Conservation (phyloP, 2,797 vertebrate genomes). For the Eidolon dupreanum region DNA sequence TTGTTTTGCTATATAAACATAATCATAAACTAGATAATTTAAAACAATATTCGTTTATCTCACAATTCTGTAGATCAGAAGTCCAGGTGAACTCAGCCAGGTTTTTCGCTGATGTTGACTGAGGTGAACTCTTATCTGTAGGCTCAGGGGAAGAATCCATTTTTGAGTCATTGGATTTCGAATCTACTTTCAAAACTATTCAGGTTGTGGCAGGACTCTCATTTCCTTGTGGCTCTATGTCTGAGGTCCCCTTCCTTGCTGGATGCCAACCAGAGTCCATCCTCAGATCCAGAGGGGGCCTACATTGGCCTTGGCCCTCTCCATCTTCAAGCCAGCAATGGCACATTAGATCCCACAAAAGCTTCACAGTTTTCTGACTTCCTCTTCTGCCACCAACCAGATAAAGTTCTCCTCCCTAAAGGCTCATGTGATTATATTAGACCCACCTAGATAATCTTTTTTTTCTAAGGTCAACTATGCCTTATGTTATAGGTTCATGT, state of each 20-base stretch:
- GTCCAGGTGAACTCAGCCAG: neutral
- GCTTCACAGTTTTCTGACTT: neutral
- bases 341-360: neutral
- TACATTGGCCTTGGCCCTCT: neutral
- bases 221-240: neutral
- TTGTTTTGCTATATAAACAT: neutral
- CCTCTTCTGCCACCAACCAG: neutral
- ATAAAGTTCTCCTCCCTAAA: constrained; percentile 17
- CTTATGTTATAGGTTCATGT: neutral
- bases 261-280: neutral
- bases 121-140: neutral
- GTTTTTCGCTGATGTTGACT: neutral
- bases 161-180: no score
- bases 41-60: neutral
- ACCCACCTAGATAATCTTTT: neutral
- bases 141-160: neutral
- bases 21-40: neutral
- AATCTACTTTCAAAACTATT: constrained; percentile 3
- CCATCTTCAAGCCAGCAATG: neutral
- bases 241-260: neutral
- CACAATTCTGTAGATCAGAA: neutral
- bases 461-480: neutral
- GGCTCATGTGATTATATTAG: neutral
- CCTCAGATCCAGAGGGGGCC: neutral
- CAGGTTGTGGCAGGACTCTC: neutral